These are phyloP conservation scores for Stomatorhinus ivindoensis DNA, from an alignment of 2,113 vertebrate genomes.

Conservation along the genomic window DNA sequence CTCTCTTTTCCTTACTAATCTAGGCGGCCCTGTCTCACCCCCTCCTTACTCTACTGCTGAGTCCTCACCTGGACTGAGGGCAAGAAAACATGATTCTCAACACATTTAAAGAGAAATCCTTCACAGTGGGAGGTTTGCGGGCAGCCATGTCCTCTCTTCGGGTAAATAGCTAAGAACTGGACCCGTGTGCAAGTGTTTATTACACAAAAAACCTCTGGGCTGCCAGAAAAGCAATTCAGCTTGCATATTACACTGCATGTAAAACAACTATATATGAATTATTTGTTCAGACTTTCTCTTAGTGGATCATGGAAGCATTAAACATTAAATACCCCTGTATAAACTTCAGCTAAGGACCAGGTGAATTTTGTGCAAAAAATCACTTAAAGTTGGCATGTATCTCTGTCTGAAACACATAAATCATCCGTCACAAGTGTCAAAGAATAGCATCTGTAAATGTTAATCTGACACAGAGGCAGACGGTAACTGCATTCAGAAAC, in stretches of 20 bases:
- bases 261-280: neutral
- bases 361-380: neutral
- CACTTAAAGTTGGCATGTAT: neutral
- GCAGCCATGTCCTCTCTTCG: neutral
- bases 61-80: neutral
- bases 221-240: neutral
- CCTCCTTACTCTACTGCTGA: neutral
- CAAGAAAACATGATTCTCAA: neutral
- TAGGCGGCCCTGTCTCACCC: neutral
- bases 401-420: neutral
- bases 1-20: neutral
- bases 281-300: neutral
- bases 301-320: neutral
- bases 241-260: neutral
- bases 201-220: neutral
- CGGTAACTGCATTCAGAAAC: neutral
- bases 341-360: neutral
- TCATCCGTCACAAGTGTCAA: neutral
- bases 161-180: neutral
- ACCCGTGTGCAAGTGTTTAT: neutral
- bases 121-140: neutral
- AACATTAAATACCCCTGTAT: neutral
- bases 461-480: neutral
- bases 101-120: neutral
- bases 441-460: neutral